Base-by-base conservation (phyloP, 92 coral and sea anemone species). In the Heliopora coerulea region DNA sequence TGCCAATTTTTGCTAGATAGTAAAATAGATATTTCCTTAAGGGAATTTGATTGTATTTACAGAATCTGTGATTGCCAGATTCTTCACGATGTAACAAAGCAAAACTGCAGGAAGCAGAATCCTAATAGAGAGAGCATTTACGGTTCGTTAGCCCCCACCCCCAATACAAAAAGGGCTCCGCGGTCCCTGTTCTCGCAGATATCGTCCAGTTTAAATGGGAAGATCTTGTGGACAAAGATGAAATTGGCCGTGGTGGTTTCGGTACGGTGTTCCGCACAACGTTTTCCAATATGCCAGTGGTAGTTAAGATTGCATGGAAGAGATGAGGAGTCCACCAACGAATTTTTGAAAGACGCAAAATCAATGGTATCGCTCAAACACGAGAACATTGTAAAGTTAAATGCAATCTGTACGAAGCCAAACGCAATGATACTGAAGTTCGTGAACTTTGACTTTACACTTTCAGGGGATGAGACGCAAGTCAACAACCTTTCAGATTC, bases 351-450 rank as follows among this genome's bases (percentile, higher is more conserved):
- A 79, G 78, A 81, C n/a, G 81, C 74, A 56, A 73, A 74, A 73
- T 60, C 73, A 79, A 63, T 81, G 28, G 24, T 72, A 18, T 60
- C 72, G 26, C 56, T 73, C 19, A 13, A 72, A 26, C 85, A 81
- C 40, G 58, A 68, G 24, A 81, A 81, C 67, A 41, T 64, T 46
- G 56, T 73, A 54, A 52, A 65, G 44, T 58, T 81, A 32, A 74
- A 49, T 5, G 81, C 68, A 52, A 41, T 54, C 27, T 81, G 67
- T 73, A 33, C 80, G 39, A 74, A 56, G 18, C 82, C 86, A 17
- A 26, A 54, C 49, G 72, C 82, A 42, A 72, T 80, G 46, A 82
- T 82, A 72, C 68, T 75, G 82, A 78, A 82, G 28, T 75, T 64
- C 13, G 86, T 74, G 54, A 64, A 58, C 61, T 82, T 75, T 28